Base-by-base conservation (phyloP, 2,797 vertebrate species). In the Eupleurogrammus muticus region DNA sequence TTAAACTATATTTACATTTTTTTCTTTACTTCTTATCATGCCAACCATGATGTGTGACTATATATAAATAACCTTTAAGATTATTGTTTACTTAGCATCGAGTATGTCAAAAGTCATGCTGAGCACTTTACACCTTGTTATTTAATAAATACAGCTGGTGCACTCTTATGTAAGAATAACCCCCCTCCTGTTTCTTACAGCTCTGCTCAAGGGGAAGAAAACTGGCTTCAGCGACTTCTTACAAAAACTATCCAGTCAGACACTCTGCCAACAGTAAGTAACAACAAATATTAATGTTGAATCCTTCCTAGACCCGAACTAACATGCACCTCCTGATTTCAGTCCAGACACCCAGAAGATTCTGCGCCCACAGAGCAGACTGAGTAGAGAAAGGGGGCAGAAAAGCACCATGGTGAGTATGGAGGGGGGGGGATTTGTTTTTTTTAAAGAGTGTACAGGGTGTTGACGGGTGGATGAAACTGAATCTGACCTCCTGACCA, bases 151-250 rank as follows among this genome's bases (percentile, higher is more conserved):
- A 44, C 73, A 85, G 57, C 73, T 79, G 48, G 20, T 78, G 36
- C 24, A 12, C 50, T 68, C 64, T 86, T 79, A 79, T 81, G 68
- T 80, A 84, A 88, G 46, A 2, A 7, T 21, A 47, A 52, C 4
- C n/a, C 59, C 12, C 12, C 14, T 51, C 44, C 36, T 3, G 14
- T 84, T 56, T 80, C 16, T 80, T 59, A 24, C 85, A 94, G 94
- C 85, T 83, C 84, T 94, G 73, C 91, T 95, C 63, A 95, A 94
- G 58, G 93, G 87, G n/a, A 94, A 89, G 74, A 95, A 90, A 88
- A 75, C 65, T 46, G 81, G 83, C 64, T 89, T 94, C 66, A 86
- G 81, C 62, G 86, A 93, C 69, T 87, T 94, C 61, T 73, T 93
- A 44, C 90, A 91, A 50, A 95, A 91, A 79, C 52, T 88, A 56